Conservation (phyloP, 2,888 invertebrate genomes). For the Aradus depressus region DNA sequence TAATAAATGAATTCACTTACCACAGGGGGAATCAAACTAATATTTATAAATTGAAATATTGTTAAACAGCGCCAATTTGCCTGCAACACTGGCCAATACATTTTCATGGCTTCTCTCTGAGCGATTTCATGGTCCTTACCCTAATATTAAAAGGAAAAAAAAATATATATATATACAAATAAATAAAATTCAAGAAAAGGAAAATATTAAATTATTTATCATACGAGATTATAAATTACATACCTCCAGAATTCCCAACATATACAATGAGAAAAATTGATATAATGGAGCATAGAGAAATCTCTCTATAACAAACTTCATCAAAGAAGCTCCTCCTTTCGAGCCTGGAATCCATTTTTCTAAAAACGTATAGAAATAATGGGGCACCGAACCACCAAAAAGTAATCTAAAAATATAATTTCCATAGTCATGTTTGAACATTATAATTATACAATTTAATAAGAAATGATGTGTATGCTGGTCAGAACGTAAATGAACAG, state of each 20-base stretch:
- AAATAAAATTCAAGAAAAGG: not conserved
- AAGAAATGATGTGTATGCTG: no score
- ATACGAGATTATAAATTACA: not conserved
- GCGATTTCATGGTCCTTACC: constrained; percentile 58
- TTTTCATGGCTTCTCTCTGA: constrained; percentile 47
- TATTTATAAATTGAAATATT: constrained; percentile 59
- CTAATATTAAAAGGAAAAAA: constrained; percentile 33
- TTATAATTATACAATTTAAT: not conserved
- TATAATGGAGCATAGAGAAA: constrained; percentile 58
- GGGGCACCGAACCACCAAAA: constrained; percentile 70
- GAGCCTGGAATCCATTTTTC: constrained; percentile 51
- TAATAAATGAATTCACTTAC: constrained; percentile 41
- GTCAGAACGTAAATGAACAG: not conserved
- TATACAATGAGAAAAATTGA: constrained; percentile 61
- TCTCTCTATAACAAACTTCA: constrained; percentile 58
- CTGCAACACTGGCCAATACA: constrained; percentile 54
- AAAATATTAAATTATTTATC: constrained; percentile 1
- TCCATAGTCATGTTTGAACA: constrained; percentile 2
- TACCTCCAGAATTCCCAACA: constrained; percentile 59
- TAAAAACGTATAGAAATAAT: constrained; percentile 58
- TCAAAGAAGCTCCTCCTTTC: constrained; percentile 39
- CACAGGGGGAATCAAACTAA: constrained; percentile 65
- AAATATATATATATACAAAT: constrained; percentile 3
- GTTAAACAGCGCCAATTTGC: constrained; percentile 71
- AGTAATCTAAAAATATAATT: constrained; percentile 44